Evolutionary conservation across 2,888 invertebrate genomes (phyloP).

Genomic region (Eilema caniola): DNA sequence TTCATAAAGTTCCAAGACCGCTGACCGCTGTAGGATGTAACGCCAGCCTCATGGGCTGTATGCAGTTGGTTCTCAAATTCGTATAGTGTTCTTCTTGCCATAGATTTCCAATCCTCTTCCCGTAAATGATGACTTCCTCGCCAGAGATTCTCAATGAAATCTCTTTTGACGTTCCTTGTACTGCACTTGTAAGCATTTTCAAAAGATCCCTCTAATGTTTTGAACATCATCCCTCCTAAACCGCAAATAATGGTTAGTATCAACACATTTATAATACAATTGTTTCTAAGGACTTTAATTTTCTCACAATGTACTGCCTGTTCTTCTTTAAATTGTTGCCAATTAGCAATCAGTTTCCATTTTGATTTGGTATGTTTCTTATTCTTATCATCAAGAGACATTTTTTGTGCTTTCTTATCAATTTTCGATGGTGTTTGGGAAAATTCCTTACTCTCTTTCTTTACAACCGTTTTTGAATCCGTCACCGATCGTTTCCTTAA

Average conservation of each 20-base stretch:
- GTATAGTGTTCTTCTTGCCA: slow-evolving; percentile 92
- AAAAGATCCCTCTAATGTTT: slow-evolving; percentile 93
- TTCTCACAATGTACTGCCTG: slow-evolving; percentile 85
- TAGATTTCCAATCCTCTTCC: slow-evolving; percentile 96
- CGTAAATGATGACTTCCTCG: slow-evolving; percentile 92
- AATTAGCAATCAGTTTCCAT: slow-evolving; percentile 81
- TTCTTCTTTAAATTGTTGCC: slow-evolving; percentile 87
- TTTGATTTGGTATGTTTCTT: slow-evolving; percentile 67
- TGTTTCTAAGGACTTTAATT: slow-evolving; percentile 87
- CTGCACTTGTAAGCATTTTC: slow-evolving; percentile 96
- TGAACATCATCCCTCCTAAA: slow-evolving; percentile 92
- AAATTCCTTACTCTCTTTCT: slow-evolving; percentile 55
- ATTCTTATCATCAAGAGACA: slow-evolving; percentile 59
- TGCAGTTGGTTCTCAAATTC: slow-evolving; percentile 96
- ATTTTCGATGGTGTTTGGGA: slow-evolving; percentile 29
- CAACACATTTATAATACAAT: slow-evolving; percentile 90
- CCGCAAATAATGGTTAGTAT: slow-evolving; percentile 91
- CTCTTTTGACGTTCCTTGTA: slow-evolving; percentile 94
- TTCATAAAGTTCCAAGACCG: slow-evolving; percentile 96
- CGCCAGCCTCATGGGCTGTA: slow-evolving; percentile 93
- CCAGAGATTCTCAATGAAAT: slow-evolving; percentile 95
- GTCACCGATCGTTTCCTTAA: slow-evolving; percentile 70
- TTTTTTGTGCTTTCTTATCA: slow-evolving; percentile 59
- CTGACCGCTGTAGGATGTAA: slow-evolving; percentile 94
- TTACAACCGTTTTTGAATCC: slow-evolving; percentile 54